Evolutionary conservation across 2,888 invertebrate species (phyloP), one percentile per base, ranked within the genome.

Genomic region (Aleiodes alternator): DNA sequence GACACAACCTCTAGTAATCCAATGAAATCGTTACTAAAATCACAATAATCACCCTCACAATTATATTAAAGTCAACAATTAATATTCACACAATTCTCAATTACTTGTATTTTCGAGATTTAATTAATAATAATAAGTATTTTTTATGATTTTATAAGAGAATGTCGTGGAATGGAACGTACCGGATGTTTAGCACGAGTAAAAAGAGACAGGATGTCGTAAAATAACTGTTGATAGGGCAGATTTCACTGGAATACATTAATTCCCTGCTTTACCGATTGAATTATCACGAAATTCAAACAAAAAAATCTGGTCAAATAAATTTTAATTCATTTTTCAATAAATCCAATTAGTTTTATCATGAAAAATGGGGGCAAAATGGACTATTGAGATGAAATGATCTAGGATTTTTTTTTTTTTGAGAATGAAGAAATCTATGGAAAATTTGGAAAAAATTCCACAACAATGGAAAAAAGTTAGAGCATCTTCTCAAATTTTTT

Each of bases 201-300:
- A 82, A 81, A 87, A 86, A 86, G 86, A 85, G 84, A 80, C 82
- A 84, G 83, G 83, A 86, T 83, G 72, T 78, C 69, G 43, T 66
- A 74, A 34, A 23, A n/a, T n/a, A 1, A 16, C 34, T 31, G 43
- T 23, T 23, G 64, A 64, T 64, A 64, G 4, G 5, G 48, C 48
- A 64, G 64, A 64, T 64, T 16, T 16, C 64, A 43, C 8, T 7
- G 43, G 31, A 31, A 31, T 31, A 31, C 5, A n/a, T n/a, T n/a
- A n/a, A n/a, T n/a, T n/a, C n/a, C n/a, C n/a, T n/a, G n/a, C n/a
- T n/a, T n/a, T n/a, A n/a, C n/a, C n/a, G n/a, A n/a, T n/a, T n/a
- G n/a, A n/a, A n/a, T n/a, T n/a, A n/a, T n/a, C n/a, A n/a, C n/a
- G n/a, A n/a, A n/a, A n/a, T n/a, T n/a, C n/a, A n/a, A n/a, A n/a